These are phyloP conservation scores for Leptatherina wallacei DNA, from an alignment of 2,797 vertebrate genomes.

Conservation along the genomic window DNA sequence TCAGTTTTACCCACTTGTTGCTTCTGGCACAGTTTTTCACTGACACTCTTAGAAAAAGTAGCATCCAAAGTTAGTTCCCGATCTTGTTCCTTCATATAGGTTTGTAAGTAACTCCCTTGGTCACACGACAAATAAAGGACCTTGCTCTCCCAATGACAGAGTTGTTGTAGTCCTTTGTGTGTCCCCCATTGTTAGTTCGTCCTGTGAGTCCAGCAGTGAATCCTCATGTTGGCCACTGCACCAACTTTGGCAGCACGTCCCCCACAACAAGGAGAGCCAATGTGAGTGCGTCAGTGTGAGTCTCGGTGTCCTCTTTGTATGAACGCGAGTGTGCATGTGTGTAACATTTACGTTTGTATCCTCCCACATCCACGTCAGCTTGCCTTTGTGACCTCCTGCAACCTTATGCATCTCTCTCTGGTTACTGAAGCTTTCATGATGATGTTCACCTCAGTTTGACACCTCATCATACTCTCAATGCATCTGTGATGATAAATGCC, in stretches of 20 bases:
- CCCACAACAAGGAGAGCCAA: constrained; percentile 61
- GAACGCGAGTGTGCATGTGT: constrained; percentile 44
- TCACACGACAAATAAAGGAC: constrained; percentile 64
- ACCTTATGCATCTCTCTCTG: constrained; percentile 69
- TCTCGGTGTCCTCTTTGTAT: constrained; percentile 69
- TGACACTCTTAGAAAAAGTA: constrained; percentile 23
- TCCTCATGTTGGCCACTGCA: constrained; percentile 75
- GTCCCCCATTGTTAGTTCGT: constrained; percentile 68
- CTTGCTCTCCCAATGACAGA: constrained; percentile 57
- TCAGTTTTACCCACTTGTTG: constrained; percentile 50
- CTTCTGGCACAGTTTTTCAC: constrained; percentile 23
- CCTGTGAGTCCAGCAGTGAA: constrained; percentile 65
- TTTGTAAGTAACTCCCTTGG: constrained; percentile 52
- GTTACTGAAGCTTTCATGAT: constrained; percentile 57
- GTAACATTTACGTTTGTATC: constrained; percentile 57
- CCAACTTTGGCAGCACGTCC: constrained; percentile 79
- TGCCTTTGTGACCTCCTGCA: constrained; percentile 76
- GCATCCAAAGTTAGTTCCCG: constrained; percentile 43
- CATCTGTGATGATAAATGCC: constrained; percentile 26
- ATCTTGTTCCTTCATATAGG: constrained; percentile 29
- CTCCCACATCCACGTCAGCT: constrained; percentile 74
- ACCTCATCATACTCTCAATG: constrained; percentile 2
- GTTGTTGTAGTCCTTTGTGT: constrained; percentile 74
- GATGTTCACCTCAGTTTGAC: constrained; percentile 17
- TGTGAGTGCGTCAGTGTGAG: constrained; percentile 49